Percentiles rank a stretch among this genome's conserved stretches.
These are phyloP conservation scores for Echinometra lucunter DNA, from an alignment of 53 echinoderm and acorn worm genomes.

Conservation along the genomic window DNA sequence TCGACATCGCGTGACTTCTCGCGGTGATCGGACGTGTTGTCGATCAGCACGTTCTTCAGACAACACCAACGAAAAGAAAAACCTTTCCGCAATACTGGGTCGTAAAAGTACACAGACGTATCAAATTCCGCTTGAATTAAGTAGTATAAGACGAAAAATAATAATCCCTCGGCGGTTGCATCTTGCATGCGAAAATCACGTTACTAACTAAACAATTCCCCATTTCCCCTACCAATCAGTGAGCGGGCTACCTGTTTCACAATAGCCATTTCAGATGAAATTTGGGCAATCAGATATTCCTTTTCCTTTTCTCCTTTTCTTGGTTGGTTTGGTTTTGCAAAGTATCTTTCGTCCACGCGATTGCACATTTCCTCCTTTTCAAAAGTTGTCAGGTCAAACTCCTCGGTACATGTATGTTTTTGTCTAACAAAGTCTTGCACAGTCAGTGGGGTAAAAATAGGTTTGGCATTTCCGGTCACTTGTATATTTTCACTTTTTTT, in stretches of 20 bases:
- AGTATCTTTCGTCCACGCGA: background rate
- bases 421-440: too few relatives aligned
- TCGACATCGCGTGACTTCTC: background rate
- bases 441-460: too few relatives aligned
- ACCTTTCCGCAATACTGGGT: background rate
- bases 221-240: background rate
- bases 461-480: too few relatives aligned
- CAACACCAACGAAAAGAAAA: background rate
- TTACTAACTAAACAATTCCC: background rate
- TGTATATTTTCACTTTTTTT: too few relatives aligned
- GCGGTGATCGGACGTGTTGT: background rate
- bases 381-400: too few relatives aligned
- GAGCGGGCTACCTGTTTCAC: background rate
- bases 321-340: background rate
- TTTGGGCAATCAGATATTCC: background rate
- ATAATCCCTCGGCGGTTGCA: background rate
- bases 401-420: too few relatives aligned
- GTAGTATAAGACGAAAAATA: background rate
- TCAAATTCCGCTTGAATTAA: background rate
- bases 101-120: background rate
- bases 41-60: background rate
- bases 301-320: too few relatives aligned
- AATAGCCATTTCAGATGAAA: background rate
- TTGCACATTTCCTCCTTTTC: background rate
- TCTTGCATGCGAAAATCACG: background rate